phyloP scores from a whole-genome alignment of 2,888 invertebrate genomes.

The Tolmerus cingulatus region DNA sequence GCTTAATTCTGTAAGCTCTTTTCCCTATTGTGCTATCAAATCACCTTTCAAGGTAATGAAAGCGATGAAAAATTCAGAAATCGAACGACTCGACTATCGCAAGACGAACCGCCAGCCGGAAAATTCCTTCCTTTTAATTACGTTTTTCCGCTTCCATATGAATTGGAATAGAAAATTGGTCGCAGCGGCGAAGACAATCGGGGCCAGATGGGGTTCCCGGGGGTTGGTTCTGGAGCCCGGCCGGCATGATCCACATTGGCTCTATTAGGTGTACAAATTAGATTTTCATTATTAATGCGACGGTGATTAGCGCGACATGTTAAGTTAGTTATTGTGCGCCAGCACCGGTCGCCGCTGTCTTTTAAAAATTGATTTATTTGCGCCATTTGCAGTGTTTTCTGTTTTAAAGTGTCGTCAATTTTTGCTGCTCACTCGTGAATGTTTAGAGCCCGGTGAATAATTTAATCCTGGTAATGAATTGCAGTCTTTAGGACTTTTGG shows the following conservation, averaged over 20 bases:
- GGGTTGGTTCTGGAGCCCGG: not conserved
- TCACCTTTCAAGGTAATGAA: constrained; percentile 39
- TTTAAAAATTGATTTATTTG: constrained; percentile 27
- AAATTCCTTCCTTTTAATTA: constrained; percentile 34
- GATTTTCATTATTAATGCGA: constrained; percentile 39
- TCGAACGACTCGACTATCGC: constrained; percentile 25
- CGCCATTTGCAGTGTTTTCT: not conserved
- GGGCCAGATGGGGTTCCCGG: constrained; percentile 14
- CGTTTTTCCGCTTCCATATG: constrained; percentile 25
- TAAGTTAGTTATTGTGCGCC: not conserved
- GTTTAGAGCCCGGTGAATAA: not conserved
- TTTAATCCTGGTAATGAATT: not conserved
- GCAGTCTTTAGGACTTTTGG: not conserved
- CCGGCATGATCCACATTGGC: not conserved
- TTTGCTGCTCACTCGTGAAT: not conserved
- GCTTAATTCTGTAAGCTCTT: constrained; percentile 34
- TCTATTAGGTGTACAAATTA: constrained; percentile 41
- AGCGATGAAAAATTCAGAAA: constrained; percentile 40
- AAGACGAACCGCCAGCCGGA: not conserved
- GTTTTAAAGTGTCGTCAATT: not conserved
- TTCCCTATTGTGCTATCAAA: constrained; percentile 31
- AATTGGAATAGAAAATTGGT: constrained; percentile 37
- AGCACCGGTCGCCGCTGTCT: not conserved
- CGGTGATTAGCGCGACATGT: constrained; percentile 21
- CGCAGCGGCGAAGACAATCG: constrained; percentile 1